Evolutionary conservation across 2,888 invertebrate species (phyloP).

Genomic region (Marronus borbonicus): DNA sequence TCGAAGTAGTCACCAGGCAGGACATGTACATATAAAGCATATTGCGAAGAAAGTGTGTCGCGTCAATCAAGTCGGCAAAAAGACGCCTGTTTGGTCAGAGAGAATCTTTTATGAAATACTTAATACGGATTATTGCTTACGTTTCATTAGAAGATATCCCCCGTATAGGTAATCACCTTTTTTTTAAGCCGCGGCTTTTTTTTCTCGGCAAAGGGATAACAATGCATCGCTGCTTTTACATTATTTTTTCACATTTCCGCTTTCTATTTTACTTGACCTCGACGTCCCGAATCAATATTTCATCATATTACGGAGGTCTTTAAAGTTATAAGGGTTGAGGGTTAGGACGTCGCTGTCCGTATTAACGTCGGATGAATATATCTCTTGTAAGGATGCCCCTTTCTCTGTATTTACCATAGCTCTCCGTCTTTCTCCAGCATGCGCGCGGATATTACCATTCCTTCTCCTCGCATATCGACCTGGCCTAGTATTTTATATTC

Average conservation of each 20-base stretch:
- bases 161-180: constrained; percentile 27
- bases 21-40: not conserved
- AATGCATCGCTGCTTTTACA: constrained; percentile 22
- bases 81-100: not conserved
- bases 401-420: not conserved
- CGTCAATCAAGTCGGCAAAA: not conserved
- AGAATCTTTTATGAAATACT: not conserved
- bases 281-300: constrained; percentile 29
- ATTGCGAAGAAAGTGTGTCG: not conserved
- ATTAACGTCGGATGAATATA: constrained; percentile 45
- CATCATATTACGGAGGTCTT: constrained; percentile 45
- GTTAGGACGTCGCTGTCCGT: constrained; percentile 31
- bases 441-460: no score
- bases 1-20: no score
- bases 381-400: constrained; percentile 31
- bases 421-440: not conserved
- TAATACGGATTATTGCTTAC: not conserved
- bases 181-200: not conserved
- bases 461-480: constrained; percentile 24
- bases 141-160: constrained; percentile 1
- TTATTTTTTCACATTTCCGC: constrained; percentile 36
- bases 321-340: constrained; percentile 47
- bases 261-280: constrained; percentile 35
- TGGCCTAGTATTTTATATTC: constrained; percentile 41
- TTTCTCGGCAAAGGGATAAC: constrained; percentile 13